phyloP scores from a whole-genome alignment of 2,797 vertebrate genomes.

The Falco berigora region DNA sequence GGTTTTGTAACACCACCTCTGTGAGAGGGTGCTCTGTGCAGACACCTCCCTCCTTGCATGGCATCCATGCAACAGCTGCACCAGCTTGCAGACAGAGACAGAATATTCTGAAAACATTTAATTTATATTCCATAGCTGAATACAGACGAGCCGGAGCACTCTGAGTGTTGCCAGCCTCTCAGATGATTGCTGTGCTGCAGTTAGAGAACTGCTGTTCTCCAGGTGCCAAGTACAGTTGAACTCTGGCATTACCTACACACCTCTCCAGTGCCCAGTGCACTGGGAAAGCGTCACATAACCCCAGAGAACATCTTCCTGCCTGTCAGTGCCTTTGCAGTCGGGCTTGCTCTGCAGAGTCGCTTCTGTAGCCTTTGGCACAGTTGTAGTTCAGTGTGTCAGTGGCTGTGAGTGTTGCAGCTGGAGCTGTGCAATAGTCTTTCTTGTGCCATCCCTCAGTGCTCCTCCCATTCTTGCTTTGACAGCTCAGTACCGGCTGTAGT shows the following conservation, averaged over 20 bases:
- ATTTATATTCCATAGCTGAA: background rate
- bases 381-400: constrained; percentile 52
- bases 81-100: background rate
- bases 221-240: background rate
- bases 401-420: background rate
- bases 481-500: constrained; percentile 5
- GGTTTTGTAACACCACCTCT: background rate
- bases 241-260: background rate
- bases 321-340: background rate
- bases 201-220: background rate
- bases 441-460: background rate
- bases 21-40: background rate
- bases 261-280: background rate
- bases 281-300: background rate
- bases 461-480: constrained; percentile 40
- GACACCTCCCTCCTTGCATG: background rate
- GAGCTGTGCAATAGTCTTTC: constrained; percentile 15
- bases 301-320: background rate
- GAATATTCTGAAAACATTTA: background rate
- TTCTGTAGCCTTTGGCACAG: background rate
- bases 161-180: background rate
- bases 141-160: background rate
- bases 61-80: background rate
- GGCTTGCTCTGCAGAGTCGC: background rate
- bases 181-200: background rate